phyloP scores from a whole-genome alignment of 1,140 invertebrate species.

The Pinna nobilis region DNA sequence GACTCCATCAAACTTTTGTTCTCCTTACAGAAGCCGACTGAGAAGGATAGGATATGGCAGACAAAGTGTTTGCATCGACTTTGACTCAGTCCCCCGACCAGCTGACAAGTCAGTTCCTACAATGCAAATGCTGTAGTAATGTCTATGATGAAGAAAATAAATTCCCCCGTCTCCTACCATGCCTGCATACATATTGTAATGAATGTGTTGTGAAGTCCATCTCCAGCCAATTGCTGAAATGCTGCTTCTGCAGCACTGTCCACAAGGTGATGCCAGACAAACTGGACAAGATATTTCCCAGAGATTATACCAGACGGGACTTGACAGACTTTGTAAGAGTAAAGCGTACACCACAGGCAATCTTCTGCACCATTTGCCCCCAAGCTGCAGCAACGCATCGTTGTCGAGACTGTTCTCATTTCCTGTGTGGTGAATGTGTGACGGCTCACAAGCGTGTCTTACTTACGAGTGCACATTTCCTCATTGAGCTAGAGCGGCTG shows the following conservation, averaged over 20 bases:
- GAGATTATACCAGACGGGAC: slow-evolving; percentile 46
- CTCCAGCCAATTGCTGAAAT: not conserved
- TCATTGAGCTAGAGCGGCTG: slow-evolving; percentile 33
- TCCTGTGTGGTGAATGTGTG: slow-evolving; percentile 55
- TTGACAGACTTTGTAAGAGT: slow-evolving; percentile 40
- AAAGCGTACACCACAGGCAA: slow-evolving; percentile 4
- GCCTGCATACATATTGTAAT: slow-evolving; percentile 51
- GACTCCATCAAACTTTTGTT: too few species aligned
- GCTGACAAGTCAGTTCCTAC: not conserved
- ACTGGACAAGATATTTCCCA: slow-evolving; percentile 19
- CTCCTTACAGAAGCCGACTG: too few species aligned
- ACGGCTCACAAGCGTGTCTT: slow-evolving; percentile 52
- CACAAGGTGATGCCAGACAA: slow-evolving; percentile 14
- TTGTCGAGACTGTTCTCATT: slow-evolving; percentile 58
- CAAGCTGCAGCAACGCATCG: slow-evolving; percentile 40
- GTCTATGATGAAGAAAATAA: slow-evolving; percentile 37
- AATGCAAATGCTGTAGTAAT: slow-evolving; percentile 15
- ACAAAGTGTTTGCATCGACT: too few species aligned
- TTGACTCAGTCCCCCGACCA: not conserved
- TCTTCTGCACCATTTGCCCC: slow-evolving; percentile 48
- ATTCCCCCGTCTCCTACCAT: slow-evolving; percentile 48
- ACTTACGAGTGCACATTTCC: slow-evolving; percentile 46
- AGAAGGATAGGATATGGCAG: too few species aligned
- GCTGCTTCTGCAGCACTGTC: slow-evolving; percentile 10
- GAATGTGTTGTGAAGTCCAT: slow-evolving; percentile 34